Percentiles rank a stretch among this genome's conserved stretches.
These are phyloP conservation scores for Limnephilus marmoratus DNA, from an alignment of 2,888 invertebrate species.

Conservation along the genomic window DNA sequence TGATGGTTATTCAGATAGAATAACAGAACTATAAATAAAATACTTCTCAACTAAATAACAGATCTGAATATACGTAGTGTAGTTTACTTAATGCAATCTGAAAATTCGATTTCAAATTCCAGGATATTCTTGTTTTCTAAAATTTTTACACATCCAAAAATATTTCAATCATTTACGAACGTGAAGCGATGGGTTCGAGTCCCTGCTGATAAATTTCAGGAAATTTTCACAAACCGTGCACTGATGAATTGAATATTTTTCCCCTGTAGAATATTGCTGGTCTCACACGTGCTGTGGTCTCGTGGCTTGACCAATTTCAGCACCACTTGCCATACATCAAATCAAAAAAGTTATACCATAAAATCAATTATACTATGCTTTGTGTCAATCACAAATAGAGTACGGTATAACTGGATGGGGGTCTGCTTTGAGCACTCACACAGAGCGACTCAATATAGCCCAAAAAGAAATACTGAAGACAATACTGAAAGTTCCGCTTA, in stretches of 20 bases:
- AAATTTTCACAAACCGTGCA: neutral
- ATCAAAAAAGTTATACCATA: too few relatives aligned
- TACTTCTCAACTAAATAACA: neutral
- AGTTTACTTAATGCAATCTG: neutral
- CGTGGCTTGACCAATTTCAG: too few relatives aligned
- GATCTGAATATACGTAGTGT: neutral
- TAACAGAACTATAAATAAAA: neutral
- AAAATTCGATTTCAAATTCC: neutral
- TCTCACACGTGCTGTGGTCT: too few relatives aligned
- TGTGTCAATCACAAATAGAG: too few relatives aligned
- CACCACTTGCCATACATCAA: too few relatives aligned
- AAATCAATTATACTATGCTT: too few relatives aligned
- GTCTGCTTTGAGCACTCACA: too few relatives aligned
- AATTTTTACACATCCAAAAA: neutral
- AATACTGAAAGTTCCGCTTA: too few relatives aligned
- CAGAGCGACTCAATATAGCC: too few relatives aligned
- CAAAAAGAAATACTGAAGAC: too few relatives aligned
- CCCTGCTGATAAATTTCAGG: neutral
- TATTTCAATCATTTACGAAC: neutral
- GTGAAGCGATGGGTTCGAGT: neutral
- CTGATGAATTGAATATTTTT: neutral
- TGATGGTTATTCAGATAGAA: neutral
- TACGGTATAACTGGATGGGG: too few relatives aligned
- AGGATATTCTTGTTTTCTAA: neutral
- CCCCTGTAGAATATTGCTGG: neutral